Percentiles rank a stretch among this genome's conserved stretches.
Evolutionary conservation across 2,113 vertebrate species (phyloP).

Genomic region (Lophura nycthemera): DNA sequence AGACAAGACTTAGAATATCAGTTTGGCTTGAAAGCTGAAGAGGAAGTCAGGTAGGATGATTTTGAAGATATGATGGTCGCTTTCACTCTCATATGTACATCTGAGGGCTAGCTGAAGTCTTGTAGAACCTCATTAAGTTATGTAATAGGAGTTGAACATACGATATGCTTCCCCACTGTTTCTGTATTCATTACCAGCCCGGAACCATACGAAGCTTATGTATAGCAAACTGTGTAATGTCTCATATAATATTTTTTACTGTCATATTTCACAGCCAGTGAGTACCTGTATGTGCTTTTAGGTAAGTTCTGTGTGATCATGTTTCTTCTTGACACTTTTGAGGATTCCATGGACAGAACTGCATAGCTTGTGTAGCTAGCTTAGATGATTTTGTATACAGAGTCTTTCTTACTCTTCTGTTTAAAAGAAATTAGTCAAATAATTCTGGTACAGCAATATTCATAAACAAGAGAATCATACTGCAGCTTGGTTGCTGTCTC

Average conservation of each 20-base stretch:
- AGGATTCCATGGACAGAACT: not conserved
- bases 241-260: not conserved
- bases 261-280: not conserved
- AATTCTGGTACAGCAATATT: not conserved
- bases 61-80: not conserved
- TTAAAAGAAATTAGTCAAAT: not conserved
- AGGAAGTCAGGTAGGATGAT: not conserved
- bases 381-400: not conserved
- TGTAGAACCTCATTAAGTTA: not conserved
- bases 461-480: not conserved
- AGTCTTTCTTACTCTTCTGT: too few species aligned
- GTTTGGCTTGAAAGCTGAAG: not conserved
- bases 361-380: not conserved
- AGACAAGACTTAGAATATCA: too few species aligned
- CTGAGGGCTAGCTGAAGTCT: not conserved
- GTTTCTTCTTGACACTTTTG: not conserved
- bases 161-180: not conserved
- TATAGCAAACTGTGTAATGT: not conserved
- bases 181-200: not conserved
- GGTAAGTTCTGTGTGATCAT: not conserved
- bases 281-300: not conserved
- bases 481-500: not conserved
- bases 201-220: not conserved
- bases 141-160: not conserved
- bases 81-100: not conserved